Evolutionary conservation across 2,113 vertebrate species (phyloP), one percentile per base, ranked within the genome.

Genomic region (Pogona vitticeps): DNA sequence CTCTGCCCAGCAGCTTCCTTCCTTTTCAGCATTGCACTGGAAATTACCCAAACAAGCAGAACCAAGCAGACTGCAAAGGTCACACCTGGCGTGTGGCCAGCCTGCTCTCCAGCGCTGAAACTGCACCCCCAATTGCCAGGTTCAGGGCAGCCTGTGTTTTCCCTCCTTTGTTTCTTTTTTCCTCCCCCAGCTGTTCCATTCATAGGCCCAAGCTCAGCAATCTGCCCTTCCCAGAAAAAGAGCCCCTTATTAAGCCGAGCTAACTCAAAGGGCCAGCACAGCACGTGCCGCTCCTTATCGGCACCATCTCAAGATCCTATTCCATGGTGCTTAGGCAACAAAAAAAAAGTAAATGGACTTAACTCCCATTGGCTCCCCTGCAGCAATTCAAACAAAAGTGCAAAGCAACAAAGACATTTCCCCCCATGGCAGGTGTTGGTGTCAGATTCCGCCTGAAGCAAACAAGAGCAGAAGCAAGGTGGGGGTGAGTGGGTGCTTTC

Each of bases 341-440:
- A 90, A 93, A 95, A 93, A 95, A 86, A 94, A 94, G 83, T 94
- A 96, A 96, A 96, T 92, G 81, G 95, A 88, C 95, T 92, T 90
- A 85, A 83, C 94, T 93, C 95, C 94, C 93, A 97, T 93, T 92
- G 96, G 97, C 94, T 95, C 96, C 93, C 92, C 88, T 93, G 94
- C 94, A 96, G 97, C 96, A 96, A 96, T 94, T 93, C 96, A 97
- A 96, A 98, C 97, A 98, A 97, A 97, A 97, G 97, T 94, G 95
- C 83, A 92, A 96, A 96, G 97, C 28, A 82, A 98, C 98, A 98
- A 98, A 98, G 98, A 97, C 96, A 95, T 97, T 97, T 97, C 97
- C 97, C 90, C 94, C 95, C 92, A 95, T 87, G 94, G 97, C 97
- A 97, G 97, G 97, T 97, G 97, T 96, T 97, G 96, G 97, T 96